Evolutionary conservation across 2,797 vertebrate species (phyloP).

Genomic region (Heterohyrax brucei): DNA sequence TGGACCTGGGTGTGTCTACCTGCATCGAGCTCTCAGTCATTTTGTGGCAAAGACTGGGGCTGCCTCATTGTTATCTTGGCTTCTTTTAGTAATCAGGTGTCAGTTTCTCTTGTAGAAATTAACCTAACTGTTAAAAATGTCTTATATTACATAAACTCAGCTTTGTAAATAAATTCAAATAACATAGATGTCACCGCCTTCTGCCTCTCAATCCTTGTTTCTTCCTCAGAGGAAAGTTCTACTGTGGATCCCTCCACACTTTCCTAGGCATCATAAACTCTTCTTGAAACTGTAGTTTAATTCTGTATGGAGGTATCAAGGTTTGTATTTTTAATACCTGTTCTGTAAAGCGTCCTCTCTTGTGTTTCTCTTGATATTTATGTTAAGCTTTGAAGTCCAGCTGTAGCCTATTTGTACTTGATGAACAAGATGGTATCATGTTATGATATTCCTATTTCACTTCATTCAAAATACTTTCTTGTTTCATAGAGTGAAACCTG

Average conservation of each 20-base stretch:
- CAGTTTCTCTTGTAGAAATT: neutral
- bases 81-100: neutral
- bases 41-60: fast-evolving
- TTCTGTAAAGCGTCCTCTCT: neutral
- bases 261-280: neutral
- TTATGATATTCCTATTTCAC: neutral
- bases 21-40: fast-evolving
- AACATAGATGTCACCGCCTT: neutral
- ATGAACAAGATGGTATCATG: neutral
- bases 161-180: neutral
- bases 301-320: neutral
- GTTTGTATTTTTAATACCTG: neutral
- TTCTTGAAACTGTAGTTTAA: neutral
- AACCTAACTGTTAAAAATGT: neutral
- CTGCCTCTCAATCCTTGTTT: too few species aligned
- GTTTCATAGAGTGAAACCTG: too few species aligned
- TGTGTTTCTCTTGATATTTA: too few species aligned
- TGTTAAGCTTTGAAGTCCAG: neutral
- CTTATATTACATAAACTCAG: neutral
- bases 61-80: neutral
- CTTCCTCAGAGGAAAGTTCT: neutral
- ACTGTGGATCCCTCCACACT: neutral
- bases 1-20: neutral
- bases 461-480: neutral
- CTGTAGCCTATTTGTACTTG: neutral